These are phyloP conservation scores for Anableps anableps DNA, from an alignment of 2,797 vertebrate species.

Conservation along the genomic window DNA sequence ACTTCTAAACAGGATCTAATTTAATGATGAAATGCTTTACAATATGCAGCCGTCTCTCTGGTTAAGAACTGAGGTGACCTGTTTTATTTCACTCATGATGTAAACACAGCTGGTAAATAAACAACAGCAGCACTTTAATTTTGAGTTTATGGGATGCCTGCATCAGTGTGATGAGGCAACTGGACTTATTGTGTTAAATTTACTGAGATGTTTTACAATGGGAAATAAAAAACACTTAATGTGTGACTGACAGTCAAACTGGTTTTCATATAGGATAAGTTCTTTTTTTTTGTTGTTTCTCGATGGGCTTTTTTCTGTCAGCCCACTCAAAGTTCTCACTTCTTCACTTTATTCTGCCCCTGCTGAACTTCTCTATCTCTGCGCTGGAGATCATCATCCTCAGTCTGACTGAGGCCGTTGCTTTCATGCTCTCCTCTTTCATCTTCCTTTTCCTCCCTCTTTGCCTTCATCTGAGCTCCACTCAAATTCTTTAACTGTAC, in stretches of 20 bases:
- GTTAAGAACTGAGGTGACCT: background rate
- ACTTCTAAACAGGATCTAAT: background rate
- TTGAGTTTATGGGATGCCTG: background rate
- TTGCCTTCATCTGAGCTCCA: background rate
- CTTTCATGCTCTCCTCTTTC: background rate
- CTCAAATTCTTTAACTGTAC: background rate
- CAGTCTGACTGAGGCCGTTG: background rate
- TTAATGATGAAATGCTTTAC: background rate
- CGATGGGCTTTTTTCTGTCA: background rate
- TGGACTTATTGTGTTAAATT: background rate
- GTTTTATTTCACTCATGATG: background rate
- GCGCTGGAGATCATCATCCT: background rate
- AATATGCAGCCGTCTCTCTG: background rate
- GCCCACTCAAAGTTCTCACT: background rate
- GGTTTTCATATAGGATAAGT: background rate
- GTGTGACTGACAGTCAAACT: background rate
- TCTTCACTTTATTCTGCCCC: background rate
- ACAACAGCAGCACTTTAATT: background rate
- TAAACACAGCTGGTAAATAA: background rate
- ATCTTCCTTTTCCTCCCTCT: background rate
- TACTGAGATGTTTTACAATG: slow-evolving; percentile 2
- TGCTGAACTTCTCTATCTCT: background rate
- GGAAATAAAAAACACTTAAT: background rate
- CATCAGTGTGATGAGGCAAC: background rate
- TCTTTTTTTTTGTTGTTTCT: background rate